Base-by-base conservation (phyloP, 2,888 invertebrate genomes). In the Brassicogethes aeneus region DNA sequence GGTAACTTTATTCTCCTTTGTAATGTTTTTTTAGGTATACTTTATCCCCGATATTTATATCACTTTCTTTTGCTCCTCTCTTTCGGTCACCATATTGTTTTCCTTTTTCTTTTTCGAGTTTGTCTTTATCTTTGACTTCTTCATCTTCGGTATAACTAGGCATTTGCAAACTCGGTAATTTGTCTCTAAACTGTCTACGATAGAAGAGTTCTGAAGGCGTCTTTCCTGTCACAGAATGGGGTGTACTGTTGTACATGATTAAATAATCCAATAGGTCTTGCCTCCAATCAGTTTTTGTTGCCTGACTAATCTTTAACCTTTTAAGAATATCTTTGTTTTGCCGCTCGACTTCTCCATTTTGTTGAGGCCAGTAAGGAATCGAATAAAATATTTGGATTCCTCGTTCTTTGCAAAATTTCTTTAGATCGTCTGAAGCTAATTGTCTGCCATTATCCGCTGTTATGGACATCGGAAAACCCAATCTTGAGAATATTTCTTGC, bases 361-460 rank as follows among this genome's bases (percentile, higher is more conserved):
- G 23, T 10, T 23, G 23, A 2, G 49, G 45, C 39, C 49, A 50
- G 3, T 41, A 44, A 1, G 51, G 49, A 16, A 40, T 44, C 16
- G 51, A 43, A 5, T 43, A 42, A 16, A 29, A 40, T 15, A 53
- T 43, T 14, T 42, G 34, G 36, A 53, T 48, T 2, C 43, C 39
- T 30, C 41, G 43, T 30, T 49, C 41, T 17, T 35, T 45, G 12
- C 44, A 40, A 44, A 55, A 54, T 10, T 34, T 23, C 38, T 47
- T 41, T 15, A 56, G 46, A 42, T 50, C 37, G 16, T 37, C 33
- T 2, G 39, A 34, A 3, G 17, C 37, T 34, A 47, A 52, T 39
- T 57, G 51, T 16, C 41, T 47, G 16, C 54, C 55, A 31, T 49
- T 49, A 32, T 56, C 55, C 8, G 48, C 33, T 17, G 43, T 48